Conservation (phyloP, 2,888 invertebrate species). For the Coelogynopora nodosa region DNA sequence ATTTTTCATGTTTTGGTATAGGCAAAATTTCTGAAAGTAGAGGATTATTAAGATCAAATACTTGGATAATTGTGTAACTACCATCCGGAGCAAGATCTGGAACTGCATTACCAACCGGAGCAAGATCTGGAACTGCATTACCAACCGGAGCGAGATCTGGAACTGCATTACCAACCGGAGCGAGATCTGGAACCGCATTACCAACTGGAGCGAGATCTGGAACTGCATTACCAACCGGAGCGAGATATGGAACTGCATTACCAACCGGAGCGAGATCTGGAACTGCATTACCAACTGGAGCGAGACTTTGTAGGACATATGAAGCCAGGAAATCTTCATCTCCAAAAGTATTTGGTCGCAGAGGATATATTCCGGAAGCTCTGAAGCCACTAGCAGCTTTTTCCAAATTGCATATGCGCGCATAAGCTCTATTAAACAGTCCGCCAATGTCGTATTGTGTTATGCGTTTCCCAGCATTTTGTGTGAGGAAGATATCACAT, state of each 20-base stretch:
- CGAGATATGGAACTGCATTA: background rate
- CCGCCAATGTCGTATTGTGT: slow-evolving; percentile 51
- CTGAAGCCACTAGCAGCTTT: slow-evolving; percentile 31
- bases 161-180: background rate
- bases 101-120: background rate
- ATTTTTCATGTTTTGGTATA: background rate
- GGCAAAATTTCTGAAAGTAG: too few species aligned
- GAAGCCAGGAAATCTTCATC: slow-evolving; percentile 39
- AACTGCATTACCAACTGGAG: too few species aligned
- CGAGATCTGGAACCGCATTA: background rate
- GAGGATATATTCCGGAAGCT: slow-evolving; percentile 42
- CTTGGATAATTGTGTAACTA: too few species aligned
- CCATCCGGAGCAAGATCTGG: background rate
- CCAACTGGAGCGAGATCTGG: background rate
- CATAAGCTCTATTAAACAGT: slow-evolving; percentile 45
- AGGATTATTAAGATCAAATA: slow-evolving; percentile 17
- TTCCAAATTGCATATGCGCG: background rate
- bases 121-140: background rate
- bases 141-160: background rate
- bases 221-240: background rate
- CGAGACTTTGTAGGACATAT: background rate
- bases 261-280: background rate
- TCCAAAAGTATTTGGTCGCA: slow-evolving; percentile 30
- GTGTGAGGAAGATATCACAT: slow-evolving; percentile 55
- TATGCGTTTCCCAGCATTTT: slow-evolving; percentile 55